phyloP scores from a whole-genome alignment of 2,888 invertebrate genomes.

The Patella pellucida region DNA sequence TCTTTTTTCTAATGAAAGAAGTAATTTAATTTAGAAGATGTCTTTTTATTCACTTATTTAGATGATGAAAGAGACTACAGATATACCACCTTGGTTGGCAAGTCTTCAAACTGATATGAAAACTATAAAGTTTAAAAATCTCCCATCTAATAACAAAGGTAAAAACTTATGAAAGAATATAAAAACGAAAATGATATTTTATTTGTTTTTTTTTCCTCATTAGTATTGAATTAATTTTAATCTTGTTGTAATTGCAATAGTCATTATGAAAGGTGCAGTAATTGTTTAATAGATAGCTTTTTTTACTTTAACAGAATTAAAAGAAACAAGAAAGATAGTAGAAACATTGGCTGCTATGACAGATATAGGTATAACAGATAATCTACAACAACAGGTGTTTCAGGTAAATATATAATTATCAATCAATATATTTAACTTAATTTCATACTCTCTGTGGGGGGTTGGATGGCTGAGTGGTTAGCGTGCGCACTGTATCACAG shows the following conservation, averaged over 20 bases:
- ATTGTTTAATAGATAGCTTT: too few relatives aligned
- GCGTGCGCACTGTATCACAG: too few relatives aligned
- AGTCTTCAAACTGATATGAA: background rate
- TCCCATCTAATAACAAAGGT: background rate
- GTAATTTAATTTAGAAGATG: background rate
- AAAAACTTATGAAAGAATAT: background rate
- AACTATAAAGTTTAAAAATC: background rate
- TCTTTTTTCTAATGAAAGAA: background rate
- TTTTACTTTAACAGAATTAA: background rate
- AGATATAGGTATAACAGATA: slow-evolving; percentile 47
- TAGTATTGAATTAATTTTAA: too few relatives aligned
- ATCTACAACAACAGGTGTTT: slow-evolving; percentile 43
- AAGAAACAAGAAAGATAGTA: slow-evolving; percentile 35
- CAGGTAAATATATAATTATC: slow-evolving; percentile 37
- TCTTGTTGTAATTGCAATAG: too few relatives aligned
- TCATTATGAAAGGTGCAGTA: too few relatives aligned
- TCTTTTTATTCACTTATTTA: background rate
- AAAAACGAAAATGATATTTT: too few relatives aligned
- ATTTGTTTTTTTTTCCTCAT: too few relatives aligned
- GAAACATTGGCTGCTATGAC: slow-evolving; percentile 52
- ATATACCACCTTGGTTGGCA: background rate
- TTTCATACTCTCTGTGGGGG: background rate
- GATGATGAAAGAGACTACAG: background rate
- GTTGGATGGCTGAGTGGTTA: too few relatives aligned
- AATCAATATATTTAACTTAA: background rate